Base-by-base conservation (phyloP, 2,888 invertebrate species). In the Sisyra nigra region DNA sequence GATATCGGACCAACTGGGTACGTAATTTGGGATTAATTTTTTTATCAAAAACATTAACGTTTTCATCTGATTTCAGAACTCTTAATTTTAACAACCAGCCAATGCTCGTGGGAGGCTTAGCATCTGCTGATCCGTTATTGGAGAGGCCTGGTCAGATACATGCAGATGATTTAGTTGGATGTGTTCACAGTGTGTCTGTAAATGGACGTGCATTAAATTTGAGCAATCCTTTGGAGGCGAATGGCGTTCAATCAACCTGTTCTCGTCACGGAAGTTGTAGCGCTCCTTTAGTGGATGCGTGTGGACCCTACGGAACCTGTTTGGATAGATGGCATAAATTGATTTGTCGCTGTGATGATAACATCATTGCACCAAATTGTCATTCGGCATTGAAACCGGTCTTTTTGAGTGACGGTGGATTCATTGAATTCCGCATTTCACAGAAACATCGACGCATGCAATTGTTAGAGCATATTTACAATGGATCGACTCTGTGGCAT, bases 101-200 rank as follows among this genome's bases (percentile, higher is more conserved):
- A 0, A 63, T 94, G 45, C 71, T 84, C 37, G 71, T 94, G 49
- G 93, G 93, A 15, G 94, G 94, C 6, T 66, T 94, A 30, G 69
- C 75, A 37, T 79, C 79, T 50, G 85, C 91, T 0, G 87, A 88
- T 61, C 85, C 89, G 10, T 78, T 92, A 1, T 62, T 92, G 18
- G 88, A 91, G 58, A 73, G 91, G 36, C 87, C 87, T 0, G 89
- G 88, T 0, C 92, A 93, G 63, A 76, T 94, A 32, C 82, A 82
- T 54, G 81, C 91, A 0, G 92, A 93, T 57, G 93, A 94, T 58
- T 78, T 96, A 46, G 80, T 93, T 11, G 96, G 96, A 4, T 96
- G 96, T 57, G 76, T 94, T 50, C 89, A 92, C 55, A 88, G 88
- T 51, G 81, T 93, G 2, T 76, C 83, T 0, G 75, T 94, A 42